Evolutionary conservation across 2,797 vertebrate genomes (phyloP), one percentile per base, ranked within the genome.

Genomic region (Pelochelys cantorii): DNA sequence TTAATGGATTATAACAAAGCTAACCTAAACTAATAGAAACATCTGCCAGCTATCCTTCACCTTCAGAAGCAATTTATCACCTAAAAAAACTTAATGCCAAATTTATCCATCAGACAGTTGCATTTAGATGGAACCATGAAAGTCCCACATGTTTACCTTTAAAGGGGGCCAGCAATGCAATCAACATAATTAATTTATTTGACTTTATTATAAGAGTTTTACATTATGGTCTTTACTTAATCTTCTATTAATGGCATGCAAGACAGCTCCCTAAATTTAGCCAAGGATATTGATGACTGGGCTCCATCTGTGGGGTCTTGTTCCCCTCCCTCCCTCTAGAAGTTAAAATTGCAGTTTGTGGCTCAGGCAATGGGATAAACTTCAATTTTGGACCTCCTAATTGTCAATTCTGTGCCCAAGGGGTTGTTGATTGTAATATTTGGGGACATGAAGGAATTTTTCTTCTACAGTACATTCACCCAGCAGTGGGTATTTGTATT

Each of bases 31-130:
- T 92, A 96, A 97, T 91, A 90, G 54, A 87, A 96, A 95, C 95
- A 94, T 95, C 92, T 96, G 96, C 65, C 85, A 77, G 56, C 0
- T 2, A 86, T 94, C 82, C 0, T 0, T 96, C 94, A 87, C 79
- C 94, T 96, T 95, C 93, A 95, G 92, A 92, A 94, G 94, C 90
- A 92, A 37, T 92, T 93, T 95, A 89, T 91, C 90, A 83, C 90
- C 60, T 89, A 62, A 91, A 93, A 68, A 71, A 29, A 85, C 22
- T 62, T 71, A 93, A 10, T 0, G 83, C 62, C 87, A 93, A 93
- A 94, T 89, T 92, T 23, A 48, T 75, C 23, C 65, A 18, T 29
- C 25, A 52, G 42, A 52, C 22, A 52, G 42, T 15, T 52, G 14
- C 4, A 15, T 77, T 25, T 74, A 89, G 81, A 91, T 92, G 81